Evolutionary conservation across 2,113 vertebrate genomes (phyloP).

Genomic region (Cariama cristata): DNA sequence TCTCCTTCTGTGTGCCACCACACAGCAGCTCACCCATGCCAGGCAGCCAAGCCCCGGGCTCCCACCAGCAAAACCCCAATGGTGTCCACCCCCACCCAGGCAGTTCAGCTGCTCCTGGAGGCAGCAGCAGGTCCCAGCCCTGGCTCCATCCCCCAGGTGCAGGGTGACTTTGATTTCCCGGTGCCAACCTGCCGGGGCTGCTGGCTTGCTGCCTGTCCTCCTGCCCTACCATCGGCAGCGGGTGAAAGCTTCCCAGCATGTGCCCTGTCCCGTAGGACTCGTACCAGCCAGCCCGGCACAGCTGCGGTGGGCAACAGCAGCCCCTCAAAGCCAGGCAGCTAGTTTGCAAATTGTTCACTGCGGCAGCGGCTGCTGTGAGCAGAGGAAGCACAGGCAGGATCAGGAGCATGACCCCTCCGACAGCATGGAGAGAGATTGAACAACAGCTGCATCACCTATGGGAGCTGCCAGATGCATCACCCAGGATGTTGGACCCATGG

Average conservation of each 20-base stretch:
- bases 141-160: background rate
- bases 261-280: background rate
- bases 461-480: background rate
- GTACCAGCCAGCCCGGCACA: rapidly evolving
- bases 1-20: background rate
- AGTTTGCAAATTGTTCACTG: background rate
- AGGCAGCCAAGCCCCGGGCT: background rate
- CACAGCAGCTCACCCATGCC: background rate
- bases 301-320: background rate
- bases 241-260: background rate
- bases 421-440: background rate
- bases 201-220: background rate
- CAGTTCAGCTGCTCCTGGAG: background rate
- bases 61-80: background rate
- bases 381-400: background rate
- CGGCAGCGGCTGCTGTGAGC: rapidly evolving
- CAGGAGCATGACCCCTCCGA: rapidly evolving
- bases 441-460: background rate
- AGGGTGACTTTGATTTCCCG: background rate
- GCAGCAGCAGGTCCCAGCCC: background rate
- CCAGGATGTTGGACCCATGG: background rate
- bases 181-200: background rate
- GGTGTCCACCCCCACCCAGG: background rate
- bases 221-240: rapidly evolving
- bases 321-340: background rate